phyloP scores from a whole-genome alignment of 2,888 invertebrate species.

The Eupeodes latifasciatus region DNA sequence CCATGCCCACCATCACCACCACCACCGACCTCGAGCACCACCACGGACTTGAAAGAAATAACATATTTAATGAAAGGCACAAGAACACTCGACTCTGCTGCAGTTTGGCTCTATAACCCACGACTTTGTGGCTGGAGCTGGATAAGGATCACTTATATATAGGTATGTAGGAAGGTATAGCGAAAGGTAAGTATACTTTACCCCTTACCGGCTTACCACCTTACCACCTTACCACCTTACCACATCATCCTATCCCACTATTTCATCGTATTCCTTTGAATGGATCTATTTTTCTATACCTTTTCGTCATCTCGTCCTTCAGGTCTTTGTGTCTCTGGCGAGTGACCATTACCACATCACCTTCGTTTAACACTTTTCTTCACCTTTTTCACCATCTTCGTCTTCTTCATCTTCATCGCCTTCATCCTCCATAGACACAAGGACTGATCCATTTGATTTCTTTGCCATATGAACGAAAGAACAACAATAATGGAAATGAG shows the following conservation, averaged over 20 bases:
- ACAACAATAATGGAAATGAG: constrained; percentile 59
- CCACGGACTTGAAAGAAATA: constrained; percentile 5
- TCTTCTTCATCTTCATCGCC: neutral
- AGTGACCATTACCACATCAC: constrained; percentile 64
- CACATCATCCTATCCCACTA: neutral
- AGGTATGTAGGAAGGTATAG: neutral
- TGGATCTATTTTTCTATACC: constrained; percentile 37
- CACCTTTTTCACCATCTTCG: constrained; percentile 29
- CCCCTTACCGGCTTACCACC: neutral
- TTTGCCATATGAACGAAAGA: neutral
- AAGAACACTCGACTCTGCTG: constrained; percentile 38
- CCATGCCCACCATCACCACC: neutral
- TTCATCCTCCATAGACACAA: constrained; percentile 17
- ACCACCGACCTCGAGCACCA: neutral
- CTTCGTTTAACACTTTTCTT: constrained; percentile 73
- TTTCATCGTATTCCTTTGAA: neutral
- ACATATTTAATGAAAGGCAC: constrained; percentile 22
- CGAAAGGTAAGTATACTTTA: constrained; percentile 5
- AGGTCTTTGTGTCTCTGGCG: constrained; percentile 44
- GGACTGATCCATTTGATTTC: constrained; percentile 17
- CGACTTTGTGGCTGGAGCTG: constrained; percentile 74
- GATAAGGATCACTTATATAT: constrained; percentile 63
- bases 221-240: neutral
- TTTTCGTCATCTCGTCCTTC: constrained; percentile 63
- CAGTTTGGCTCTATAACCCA: constrained; percentile 47